Evolutionary conservation across 2,113 vertebrate species (phyloP), one percentile per base, ranked within the genome.

Genomic region (Daubentonia madagascariensis): DNA sequence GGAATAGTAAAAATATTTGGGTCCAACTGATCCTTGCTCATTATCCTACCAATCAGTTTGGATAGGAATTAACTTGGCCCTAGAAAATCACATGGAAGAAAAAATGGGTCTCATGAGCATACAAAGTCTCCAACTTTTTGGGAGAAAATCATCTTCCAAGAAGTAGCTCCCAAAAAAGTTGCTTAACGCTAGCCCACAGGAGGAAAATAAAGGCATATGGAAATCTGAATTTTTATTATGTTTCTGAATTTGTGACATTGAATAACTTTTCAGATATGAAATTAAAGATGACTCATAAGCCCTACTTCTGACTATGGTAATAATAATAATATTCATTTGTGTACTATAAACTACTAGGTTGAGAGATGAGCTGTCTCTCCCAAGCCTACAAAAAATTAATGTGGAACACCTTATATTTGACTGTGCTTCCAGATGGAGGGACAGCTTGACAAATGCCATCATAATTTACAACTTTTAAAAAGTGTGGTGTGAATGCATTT

Each of bases 401-500:
- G 94, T 95, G 81, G 79, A 97, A 94, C 93, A 97, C 98, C 97
- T 98, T 95, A 97, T 97, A 95, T 97, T 95, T 97, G 57, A 88
- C 89, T 92, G 65, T 95, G 83, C 48, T 90, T 97, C 97, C 97
- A 98, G 97, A 98, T 95, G 96, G 97, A 97, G 90, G 95, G 97
- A 95, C 96, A 98, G 97, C 96, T 98, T 97, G 96, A 96, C 97
- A 98, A 98, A 97, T 97, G 96, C 87, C 90, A 97, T 88, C 87
- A 91, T 97, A 95, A 96, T 98, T 98, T 97, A 98, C 85, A 96
- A 96, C 84, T 97, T 97, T 92, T 18, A 94, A 96, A 93, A 76
- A 96, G 63, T 96, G 81, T 88, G 73, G 83, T 81, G 75, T 75
- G 84, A 96, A 96, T 92, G 73, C 63, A 85, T 97, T 96, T 97